These are phyloP conservation scores for Calcarius lapponicus DNA, from an alignment of 2,797 vertebrate genomes.

Conservation along the genomic window DNA sequence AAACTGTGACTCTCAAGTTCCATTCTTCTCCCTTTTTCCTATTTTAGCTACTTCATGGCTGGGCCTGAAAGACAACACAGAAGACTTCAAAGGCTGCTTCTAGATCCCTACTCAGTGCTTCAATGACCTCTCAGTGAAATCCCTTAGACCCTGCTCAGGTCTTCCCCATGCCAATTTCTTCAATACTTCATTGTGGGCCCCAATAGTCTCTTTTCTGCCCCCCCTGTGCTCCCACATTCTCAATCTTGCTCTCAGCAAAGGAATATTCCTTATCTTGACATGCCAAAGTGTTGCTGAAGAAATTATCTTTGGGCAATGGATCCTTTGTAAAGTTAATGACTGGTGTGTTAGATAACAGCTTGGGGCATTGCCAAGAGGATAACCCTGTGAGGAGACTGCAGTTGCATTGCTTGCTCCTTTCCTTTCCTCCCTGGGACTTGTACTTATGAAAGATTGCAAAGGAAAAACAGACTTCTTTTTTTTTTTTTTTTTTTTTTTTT, in stretches of 20 bases:
- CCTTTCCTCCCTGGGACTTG: not conserved
- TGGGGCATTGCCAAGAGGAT: slow-evolving; percentile 53
- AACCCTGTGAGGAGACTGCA: slow-evolving; percentile 41
- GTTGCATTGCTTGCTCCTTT: slow-evolving; percentile 7
- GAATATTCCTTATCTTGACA: slow-evolving; percentile 69
- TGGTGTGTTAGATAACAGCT: slow-evolving; percentile 61
- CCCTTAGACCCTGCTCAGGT: not conserved
- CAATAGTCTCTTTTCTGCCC: not conserved
- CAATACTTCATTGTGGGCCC: not conserved
- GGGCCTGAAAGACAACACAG: not conserved
- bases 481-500: not conserved
- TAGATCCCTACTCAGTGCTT: not conserved
- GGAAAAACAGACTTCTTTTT: not conserved
- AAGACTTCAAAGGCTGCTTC: not conserved
- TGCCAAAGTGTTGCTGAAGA: slow-evolving; percentile 70
- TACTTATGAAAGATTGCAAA: not conserved
- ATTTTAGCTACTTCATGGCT: not conserved
- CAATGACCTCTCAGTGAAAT: not conserved
- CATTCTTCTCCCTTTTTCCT: not conserved
- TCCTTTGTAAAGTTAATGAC: slow-evolving; percentile 72
- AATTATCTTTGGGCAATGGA: slow-evolving; percentile 68
- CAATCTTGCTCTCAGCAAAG: slow-evolving; percentile 28
- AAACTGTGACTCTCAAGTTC: not conserved
- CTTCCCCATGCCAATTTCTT: not conserved
- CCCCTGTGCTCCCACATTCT: not conserved